Base-by-base conservation (phyloP, 2,888 invertebrate species). In the Eupelmus urozonus region DNA sequence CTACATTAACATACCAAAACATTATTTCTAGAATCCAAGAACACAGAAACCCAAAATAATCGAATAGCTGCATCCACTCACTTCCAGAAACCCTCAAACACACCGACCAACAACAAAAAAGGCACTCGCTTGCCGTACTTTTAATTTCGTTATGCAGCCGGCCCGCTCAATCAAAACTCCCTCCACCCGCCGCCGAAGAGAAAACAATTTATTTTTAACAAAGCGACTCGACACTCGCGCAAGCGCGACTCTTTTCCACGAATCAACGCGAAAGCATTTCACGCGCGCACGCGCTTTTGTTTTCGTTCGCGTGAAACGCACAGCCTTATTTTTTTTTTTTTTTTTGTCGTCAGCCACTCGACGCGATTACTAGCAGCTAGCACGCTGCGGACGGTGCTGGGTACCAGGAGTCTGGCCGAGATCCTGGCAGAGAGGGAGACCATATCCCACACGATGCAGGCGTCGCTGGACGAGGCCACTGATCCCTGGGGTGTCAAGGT, bases 401-500 rank as follows among this genome's bases (percentile, higher is more conserved):
- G 98, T 51, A 98, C 97, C 79, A 93, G 96, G 71, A 97, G 96
- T 89, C 91, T 99, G 78, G 94, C 97, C 0, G 98, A 98, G 90
- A 94, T 98, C 77, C 92, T 98, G 18, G 95, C 96, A 0, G 98
- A 98, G 88, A 91, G 98, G 71, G 98, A 98, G 88, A 94, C 95
- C 16, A 97, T 98, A 85, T 96, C 97, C 59, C 95, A 95, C 87
- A 94, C 95, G 81, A 98, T 98, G 97, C 96, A 97, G 89, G 90
- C 93, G 55, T 94, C 94, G 60, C 89, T 97, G 81, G 96, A 97
- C 84, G 95, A 95, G 79, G 96, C 96, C 51, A 96, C 97, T 0
- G 96, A 96, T 86, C 96, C 96, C 1, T 97, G 97, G 97, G 97
- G 97, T 34, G 96, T 97, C 53, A 96, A 97, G 91, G 97, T 97